Conservation (phyloP, 2,888 invertebrate genomes). For the Volucella bombylans region DNA sequence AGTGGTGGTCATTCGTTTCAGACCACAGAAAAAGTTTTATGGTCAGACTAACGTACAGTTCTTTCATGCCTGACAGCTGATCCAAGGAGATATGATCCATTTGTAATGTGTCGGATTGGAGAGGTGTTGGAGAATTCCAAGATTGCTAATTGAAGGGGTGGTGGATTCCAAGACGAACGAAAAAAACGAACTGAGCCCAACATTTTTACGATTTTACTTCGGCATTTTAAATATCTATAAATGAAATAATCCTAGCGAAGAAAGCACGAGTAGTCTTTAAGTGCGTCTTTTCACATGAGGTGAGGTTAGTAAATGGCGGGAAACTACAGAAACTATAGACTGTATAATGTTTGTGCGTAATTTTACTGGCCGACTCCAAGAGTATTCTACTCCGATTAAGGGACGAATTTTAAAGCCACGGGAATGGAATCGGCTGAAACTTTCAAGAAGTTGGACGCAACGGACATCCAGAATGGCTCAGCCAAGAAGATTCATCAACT, state of each 20-base stretch:
- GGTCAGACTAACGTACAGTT: conserved; percentile 4
- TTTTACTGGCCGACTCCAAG: neutral
- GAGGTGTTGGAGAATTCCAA: conserved; percentile 52
- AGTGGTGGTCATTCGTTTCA: neutral
- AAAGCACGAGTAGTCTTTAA: neutral
- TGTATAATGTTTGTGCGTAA: no score
- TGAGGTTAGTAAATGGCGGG: neutral
- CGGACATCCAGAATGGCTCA: conserved; percentile 8
- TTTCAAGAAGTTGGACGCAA: no score
- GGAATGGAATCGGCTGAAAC: no score
- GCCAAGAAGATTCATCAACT: conserved; percentile 1
- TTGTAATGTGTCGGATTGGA: conserved; percentile 71
- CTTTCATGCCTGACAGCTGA: conserved; percentile 5
- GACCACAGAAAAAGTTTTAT: conserved; percentile 9
- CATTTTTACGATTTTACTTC: no score
- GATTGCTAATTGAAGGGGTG: conserved; percentile 16
- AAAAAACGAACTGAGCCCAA: no score
- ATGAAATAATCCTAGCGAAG: neutral
- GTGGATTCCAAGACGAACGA: neutral
- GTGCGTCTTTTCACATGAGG: neutral
- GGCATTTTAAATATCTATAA: no score
- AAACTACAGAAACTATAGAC: no score
- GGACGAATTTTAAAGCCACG: no score
- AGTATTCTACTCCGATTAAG: conserved; percentile 34
- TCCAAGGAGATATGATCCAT: no score